Evolutionary conservation across 2,888 invertebrate species (phyloP).

Genomic region (Xylota segnis): DNA sequence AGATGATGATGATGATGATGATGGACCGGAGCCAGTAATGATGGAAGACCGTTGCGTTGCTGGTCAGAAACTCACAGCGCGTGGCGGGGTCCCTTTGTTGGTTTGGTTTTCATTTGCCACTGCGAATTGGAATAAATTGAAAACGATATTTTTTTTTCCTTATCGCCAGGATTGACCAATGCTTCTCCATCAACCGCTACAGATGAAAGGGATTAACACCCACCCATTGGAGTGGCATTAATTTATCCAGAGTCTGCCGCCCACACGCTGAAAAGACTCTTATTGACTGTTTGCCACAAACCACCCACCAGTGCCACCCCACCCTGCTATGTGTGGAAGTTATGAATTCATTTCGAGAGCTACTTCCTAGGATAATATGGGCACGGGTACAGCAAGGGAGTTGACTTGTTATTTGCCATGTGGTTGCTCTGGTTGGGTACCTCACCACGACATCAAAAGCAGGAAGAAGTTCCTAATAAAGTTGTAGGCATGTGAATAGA

Average conservation of each 20-base stretch:
- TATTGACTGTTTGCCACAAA: conserved; percentile 14
- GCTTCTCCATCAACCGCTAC: background rate
- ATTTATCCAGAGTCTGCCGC: conserved; percentile 26
- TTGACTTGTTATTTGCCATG: conserved; percentile 32
- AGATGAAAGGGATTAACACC: conserved; percentile 35
- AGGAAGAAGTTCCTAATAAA: conserved; percentile 44
- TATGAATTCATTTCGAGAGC: conserved; percentile 39
- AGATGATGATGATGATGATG: conserved; percentile 22
- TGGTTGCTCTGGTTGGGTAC: conserved; percentile 20
- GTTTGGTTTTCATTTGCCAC: conserved; percentile 6
- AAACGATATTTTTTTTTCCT: conserved; percentile 30
- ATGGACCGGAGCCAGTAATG: conserved; percentile 8
- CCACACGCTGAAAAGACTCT: background rate
- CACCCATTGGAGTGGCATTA: conserved; percentile 12
- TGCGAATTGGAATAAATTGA: conserved; percentile 31
- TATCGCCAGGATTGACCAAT: background rate
- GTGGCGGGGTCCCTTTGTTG: conserved; percentile 22
- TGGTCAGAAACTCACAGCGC: conserved; percentile 6
- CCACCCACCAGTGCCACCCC: background rate
- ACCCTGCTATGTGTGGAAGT: background rate
- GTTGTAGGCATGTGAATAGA: conserved; percentile 30
- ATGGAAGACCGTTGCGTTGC: background rate
- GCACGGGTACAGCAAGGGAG: conserved; percentile 5
- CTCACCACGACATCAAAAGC: background rate
- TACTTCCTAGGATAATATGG: conserved; percentile 6